Conservation (phyloP, 2,888 invertebrate genomes). For the Marronus borbonicus region DNA sequence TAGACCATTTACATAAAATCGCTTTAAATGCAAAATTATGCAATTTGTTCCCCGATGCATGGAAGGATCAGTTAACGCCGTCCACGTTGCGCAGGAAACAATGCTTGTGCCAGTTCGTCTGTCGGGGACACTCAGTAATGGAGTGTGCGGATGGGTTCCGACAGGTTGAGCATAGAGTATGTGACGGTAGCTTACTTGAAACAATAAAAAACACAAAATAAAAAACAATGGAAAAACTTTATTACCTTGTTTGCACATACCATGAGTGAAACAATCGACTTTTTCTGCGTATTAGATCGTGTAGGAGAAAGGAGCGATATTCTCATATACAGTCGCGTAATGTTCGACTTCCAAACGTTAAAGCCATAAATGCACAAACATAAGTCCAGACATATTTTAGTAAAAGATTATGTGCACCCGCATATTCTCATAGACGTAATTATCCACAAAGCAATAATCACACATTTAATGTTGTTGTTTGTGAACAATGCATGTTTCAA, state of each 20-base stretch:
- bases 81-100: conserved; percentile 28
- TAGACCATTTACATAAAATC: conserved; percentile 30
- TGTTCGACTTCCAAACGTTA: too few species aligned
- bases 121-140: conserved; percentile 16
- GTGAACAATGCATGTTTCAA: not conserved
- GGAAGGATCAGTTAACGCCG: conserved; percentile 19
- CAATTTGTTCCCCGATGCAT: conserved; percentile 36
- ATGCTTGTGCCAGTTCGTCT: conserved; percentile 20
- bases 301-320: not conserved
- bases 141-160: conserved; percentile 31
- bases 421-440: too few species aligned
- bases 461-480: not conserved
- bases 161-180: conserved; percentile 30
- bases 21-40: conserved; percentile 47
- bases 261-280: not conserved
- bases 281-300: not conserved
- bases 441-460: too few species aligned
- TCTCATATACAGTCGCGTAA: not conserved
- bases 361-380: too few species aligned
- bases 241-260: not conserved
- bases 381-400: too few species aligned
- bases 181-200: conserved; percentile 23
- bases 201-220: not conserved
- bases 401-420: too few species aligned
- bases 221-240: not conserved